A percentile compares a stretch with the other conserved stretches of the same genome.
These are phyloP conservation scores for Lacanobia wlatinum DNA, from an alignment of 2,888 invertebrate genomes.

Conservation along the genomic window DNA sequence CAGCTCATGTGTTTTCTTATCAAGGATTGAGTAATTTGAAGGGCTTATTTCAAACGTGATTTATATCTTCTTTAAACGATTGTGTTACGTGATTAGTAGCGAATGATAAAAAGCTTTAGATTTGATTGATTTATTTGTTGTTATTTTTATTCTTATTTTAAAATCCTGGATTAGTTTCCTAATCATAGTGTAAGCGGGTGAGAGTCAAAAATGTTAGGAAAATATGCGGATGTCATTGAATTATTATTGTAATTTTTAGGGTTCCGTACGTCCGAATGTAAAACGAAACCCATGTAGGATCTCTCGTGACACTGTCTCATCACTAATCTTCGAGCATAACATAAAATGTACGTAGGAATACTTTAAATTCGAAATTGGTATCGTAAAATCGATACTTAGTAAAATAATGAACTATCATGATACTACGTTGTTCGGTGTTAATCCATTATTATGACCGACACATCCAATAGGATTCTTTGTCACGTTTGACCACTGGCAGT, in stretches of 20 bases:
- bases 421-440: neutral
- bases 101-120: slow-evolving; percentile 43
- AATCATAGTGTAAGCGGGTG: neutral
- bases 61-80: slow-evolving; percentile 37
- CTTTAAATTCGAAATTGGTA: too few species aligned
- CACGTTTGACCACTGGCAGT: neutral
- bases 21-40: slow-evolving; percentile 14
- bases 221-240: neutral
- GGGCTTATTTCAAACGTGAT: slow-evolving; percentile 21
- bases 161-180: neutral
- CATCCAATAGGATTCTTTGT: neutral
- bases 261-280: too few species aligned
- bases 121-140: slow-evolving; percentile 38
- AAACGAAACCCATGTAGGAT: too few species aligned
- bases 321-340: too few species aligned
- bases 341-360: too few species aligned
- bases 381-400: too few species aligned
- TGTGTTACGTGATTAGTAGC: slow-evolving; percentile 25
- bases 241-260: too few species aligned
- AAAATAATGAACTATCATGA: too few species aligned
- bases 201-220: neutral
- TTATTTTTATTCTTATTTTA: slow-evolving; percentile 10
- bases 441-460: neutral
- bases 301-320: too few species aligned
- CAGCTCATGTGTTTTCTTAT: slow-evolving; percentile 27